These are phyloP conservation scores for Malaclemys terrapin DNA, from an alignment of 2,113 vertebrate genomes.

Conservation along the genomic window DNA sequence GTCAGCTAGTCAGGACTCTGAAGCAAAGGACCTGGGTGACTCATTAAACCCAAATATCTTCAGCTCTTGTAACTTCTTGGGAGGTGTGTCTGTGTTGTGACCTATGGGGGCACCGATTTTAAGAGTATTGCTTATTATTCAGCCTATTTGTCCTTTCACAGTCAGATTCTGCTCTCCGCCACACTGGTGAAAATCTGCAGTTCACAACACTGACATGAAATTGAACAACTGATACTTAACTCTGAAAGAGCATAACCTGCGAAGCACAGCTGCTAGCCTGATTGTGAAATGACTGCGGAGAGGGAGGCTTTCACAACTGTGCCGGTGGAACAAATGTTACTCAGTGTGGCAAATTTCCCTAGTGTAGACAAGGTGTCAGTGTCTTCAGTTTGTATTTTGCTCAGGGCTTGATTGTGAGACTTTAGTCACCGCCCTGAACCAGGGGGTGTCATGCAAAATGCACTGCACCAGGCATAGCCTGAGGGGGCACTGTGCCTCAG, in stretches of 20 bases:
- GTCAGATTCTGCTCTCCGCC: not conserved
- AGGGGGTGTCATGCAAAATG: not conserved
- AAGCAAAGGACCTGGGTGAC: not conserved
- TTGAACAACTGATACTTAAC: not conserved
- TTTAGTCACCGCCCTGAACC: not conserved
- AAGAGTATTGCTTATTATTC: not conserved
- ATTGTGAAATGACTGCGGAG: not conserved
- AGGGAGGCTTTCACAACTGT: not conserved
- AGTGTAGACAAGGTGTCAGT: not conserved
- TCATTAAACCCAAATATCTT: not conserved
- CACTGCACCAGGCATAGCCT: not conserved
- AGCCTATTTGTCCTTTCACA: not conserved
- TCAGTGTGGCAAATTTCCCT: not conserved
- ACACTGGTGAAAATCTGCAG: not conserved
- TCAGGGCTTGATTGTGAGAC: not conserved
- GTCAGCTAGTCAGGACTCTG: not conserved
- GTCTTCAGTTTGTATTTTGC: not conserved
- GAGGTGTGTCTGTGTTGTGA: not conserved
- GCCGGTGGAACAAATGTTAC: not conserved
- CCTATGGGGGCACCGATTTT: not conserved
- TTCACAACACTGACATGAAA: not conserved
- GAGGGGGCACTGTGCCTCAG: not conserved
- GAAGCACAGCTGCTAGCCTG: not conserved
- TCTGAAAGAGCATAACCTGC: not conserved
- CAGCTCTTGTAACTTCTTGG: not conserved